phyloP scores from a whole-genome alignment of 2,113 vertebrate genomes.

The Petrocephalus zakoni region DNA sequence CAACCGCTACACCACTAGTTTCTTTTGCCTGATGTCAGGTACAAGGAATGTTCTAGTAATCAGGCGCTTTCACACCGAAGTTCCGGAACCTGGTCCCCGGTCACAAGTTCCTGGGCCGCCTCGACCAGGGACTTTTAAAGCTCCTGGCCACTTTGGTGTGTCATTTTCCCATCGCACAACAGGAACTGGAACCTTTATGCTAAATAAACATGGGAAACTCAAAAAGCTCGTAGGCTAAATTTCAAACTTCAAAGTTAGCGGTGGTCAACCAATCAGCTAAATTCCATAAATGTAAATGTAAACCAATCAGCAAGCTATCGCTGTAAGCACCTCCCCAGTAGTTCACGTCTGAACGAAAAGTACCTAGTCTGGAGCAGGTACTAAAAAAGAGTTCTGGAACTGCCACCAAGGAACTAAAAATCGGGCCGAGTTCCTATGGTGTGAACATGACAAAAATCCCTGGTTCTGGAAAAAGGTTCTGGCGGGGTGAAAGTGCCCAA shows the following conservation, averaged over 20 bases:
- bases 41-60: not conserved
- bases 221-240: not conserved
- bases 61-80: not conserved
- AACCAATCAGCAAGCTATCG: too few species aligned
- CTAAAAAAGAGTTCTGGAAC: too few species aligned
- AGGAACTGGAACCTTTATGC: not conserved
- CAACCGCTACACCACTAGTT: not conserved
- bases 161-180: not conserved
- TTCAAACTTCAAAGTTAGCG: not conserved
- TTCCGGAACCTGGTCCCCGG: not conserved
- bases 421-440: too few species aligned
- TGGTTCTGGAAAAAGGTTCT: not conserved
- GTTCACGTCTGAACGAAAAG: too few species aligned
- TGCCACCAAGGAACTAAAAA: too few species aligned
- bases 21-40: not conserved
- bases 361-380: too few species aligned
- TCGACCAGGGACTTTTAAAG: not conserved
- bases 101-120: not conserved
- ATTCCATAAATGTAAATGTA: too few species aligned
- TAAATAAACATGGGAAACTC: not conserved
- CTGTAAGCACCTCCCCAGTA: too few species aligned
- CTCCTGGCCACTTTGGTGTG: not conserved
- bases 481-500: not conserved
- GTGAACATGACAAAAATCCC: too few species aligned
- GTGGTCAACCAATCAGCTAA: too few species aligned